A percentile compares a stretch with the other conserved stretches of the same genome.
Conservation (phyloP, 2,797 vertebrate genomes). For the Garrulus glandarius region DNA sequence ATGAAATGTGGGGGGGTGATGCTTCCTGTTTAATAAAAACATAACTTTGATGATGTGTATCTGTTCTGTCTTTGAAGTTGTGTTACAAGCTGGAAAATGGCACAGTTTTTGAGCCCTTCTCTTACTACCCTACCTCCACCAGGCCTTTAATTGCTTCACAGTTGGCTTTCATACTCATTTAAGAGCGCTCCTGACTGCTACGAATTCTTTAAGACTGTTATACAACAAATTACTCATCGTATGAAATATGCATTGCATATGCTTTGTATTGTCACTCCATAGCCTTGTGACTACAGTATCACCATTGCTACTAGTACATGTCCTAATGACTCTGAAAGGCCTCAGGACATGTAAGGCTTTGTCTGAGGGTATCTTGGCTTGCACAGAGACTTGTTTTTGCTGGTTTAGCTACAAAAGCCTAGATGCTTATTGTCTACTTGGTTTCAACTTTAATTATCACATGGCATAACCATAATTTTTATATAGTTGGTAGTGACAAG, state of each 20-base stretch:
- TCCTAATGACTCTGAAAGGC: background rate
- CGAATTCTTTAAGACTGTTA: background rate
- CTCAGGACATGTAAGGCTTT: background rate
- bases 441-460: background rate
- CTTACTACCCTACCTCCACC: background rate
- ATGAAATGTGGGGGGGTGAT: background rate
- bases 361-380: background rate
- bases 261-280: background rate
- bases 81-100: background rate
- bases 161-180: background rate
- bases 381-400: background rate
- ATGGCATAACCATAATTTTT: background rate
- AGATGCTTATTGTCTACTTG: background rate
- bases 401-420: background rate
- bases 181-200: background rate
- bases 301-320: background rate
- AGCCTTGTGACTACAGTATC: background rate
- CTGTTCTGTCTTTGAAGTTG: background rate
- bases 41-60: background rate
- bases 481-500: background rate
- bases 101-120: background rate
- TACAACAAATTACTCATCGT: background rate
- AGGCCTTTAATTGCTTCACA: background rate
- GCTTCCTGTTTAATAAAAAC: background rate
- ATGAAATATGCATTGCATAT: slow-evolving; percentile 14